Percentiles rank a stretch among this genome's conserved stretches.
Conservation (phyloP, 2,113 vertebrate species). For the Pyrgilauda ruficollis region DNA sequence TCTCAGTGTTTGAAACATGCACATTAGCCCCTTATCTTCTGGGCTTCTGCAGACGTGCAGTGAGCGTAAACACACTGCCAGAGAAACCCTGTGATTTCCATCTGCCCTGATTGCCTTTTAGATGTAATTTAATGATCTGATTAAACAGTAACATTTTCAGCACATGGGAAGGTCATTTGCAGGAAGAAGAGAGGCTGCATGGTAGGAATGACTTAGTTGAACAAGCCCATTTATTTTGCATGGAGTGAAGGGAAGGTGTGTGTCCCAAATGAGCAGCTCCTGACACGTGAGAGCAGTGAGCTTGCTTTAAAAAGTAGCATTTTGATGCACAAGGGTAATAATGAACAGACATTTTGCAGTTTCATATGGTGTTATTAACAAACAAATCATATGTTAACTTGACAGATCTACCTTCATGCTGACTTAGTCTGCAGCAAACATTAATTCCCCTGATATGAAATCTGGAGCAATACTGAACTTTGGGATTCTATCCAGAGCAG, state of each 20-base stretch:
- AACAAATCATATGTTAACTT: constrained; percentile 35
- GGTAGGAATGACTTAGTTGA: not conserved
- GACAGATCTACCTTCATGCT: constrained; percentile 33
- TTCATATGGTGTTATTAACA: constrained; percentile 55
- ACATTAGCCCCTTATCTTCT: not conserved
- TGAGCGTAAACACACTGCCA: not conserved
- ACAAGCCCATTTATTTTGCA: not conserved
- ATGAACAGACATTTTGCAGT: not conserved
- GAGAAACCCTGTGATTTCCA: not conserved
- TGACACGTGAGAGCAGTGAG: not conserved
- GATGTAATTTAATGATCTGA: constrained; percentile 13
- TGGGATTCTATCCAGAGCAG: constrained; percentile 26
- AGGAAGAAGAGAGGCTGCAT: not conserved
- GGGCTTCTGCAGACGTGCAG: not conserved
- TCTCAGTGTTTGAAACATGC: not conserved
- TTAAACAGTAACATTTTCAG: constrained; percentile 13
- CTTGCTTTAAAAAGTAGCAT: not conserved
- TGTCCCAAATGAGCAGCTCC: not conserved
- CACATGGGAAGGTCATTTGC: not conserved
- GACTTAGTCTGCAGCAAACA: not conserved
- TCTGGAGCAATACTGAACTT: constrained; percentile 6
- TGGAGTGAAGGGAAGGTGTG: not conserved
- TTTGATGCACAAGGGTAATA: constrained; percentile 16
- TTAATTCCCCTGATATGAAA: not conserved
- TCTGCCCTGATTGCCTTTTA: constrained; percentile 3